A percentile compares a stretch with the other conserved stretches of the same genome.
Conservation (phyloP, 2,113 vertebrate genomes). For the Cephalopterus ornatus region DNA sequence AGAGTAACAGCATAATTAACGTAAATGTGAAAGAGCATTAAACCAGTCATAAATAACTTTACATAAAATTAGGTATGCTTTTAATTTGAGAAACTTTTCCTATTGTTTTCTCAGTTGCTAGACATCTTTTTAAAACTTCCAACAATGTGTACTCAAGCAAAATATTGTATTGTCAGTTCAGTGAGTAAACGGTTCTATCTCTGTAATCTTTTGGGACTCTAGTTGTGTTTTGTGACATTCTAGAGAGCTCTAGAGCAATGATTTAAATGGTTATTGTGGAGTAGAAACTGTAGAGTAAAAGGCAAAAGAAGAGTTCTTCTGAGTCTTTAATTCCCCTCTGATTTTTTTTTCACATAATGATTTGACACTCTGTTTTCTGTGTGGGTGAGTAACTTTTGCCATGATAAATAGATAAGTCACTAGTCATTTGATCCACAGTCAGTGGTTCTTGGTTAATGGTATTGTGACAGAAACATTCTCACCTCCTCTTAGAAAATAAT, state of each 20-base stretch:
- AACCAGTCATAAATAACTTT: background rate
- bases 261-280: background rate
- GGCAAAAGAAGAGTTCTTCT: fast-evolving
- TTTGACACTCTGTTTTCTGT: background rate
- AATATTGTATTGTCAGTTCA: background rate
- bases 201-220: background rate
- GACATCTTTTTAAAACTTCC: background rate
- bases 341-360: background rate
- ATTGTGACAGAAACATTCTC: background rate
- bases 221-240: background rate
- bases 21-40: background rate
- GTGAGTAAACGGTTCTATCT: background rate
- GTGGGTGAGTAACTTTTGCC: background rate
- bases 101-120: background rate
- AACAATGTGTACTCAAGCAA: background rate
- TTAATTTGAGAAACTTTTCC: background rate
- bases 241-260: background rate
- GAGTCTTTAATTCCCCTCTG: background rate
- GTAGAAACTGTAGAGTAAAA: background rate
- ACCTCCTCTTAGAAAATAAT: background rate
- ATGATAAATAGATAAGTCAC: background rate
- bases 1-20: background rate
- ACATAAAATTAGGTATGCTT: background rate
- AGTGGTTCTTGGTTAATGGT: background rate
- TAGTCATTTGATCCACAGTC: background rate